A percentile compares a stretch with the other conserved stretches of the same genome.
phyloP scores from a whole-genome alignment of 2,113 vertebrate species.

The Theropithecus gelada region DNA sequence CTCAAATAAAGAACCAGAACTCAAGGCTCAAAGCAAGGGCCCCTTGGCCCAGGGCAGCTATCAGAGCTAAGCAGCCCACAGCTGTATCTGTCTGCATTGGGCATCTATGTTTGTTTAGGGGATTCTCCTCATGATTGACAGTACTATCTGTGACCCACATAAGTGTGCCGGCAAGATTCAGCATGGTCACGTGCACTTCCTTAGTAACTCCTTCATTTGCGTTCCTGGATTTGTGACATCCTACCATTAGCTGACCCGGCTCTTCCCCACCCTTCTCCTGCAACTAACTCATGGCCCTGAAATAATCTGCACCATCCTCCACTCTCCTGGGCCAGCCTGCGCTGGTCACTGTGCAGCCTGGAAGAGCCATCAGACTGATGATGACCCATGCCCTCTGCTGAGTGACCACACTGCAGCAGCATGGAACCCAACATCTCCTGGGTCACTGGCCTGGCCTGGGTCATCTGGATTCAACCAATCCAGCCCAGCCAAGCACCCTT shows the following conservation, averaged over 20 bases:
- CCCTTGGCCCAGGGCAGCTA: not conserved
- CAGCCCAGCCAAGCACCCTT: not conserved
- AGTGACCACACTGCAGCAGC: not conserved
- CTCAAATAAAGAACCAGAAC: not conserved
- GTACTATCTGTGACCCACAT: not conserved
- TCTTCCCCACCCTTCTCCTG: not conserved
- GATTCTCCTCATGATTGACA: not conserved
- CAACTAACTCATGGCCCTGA: not conserved
- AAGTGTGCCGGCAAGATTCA: not conserved
- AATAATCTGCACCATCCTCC: not conserved
- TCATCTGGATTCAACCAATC: not conserved
- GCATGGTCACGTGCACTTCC: not conserved
- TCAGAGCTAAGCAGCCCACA: not conserved
- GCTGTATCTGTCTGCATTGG: too few relatives aligned
- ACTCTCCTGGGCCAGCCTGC: not conserved
- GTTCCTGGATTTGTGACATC: not conserved
- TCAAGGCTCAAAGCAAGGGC: not conserved
- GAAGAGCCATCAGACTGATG: not conserved
- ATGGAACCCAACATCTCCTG: accelerated
- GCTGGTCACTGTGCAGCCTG: not conserved
- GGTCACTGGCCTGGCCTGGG: not conserved
- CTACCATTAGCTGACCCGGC: not conserved
- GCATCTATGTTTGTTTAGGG: not conserved
- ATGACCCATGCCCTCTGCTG: not conserved
- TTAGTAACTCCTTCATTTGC: not conserved